Base-by-base conservation (phyloP, 2,113 vertebrate genomes). In the Phaethornis superciliosus region DNA sequence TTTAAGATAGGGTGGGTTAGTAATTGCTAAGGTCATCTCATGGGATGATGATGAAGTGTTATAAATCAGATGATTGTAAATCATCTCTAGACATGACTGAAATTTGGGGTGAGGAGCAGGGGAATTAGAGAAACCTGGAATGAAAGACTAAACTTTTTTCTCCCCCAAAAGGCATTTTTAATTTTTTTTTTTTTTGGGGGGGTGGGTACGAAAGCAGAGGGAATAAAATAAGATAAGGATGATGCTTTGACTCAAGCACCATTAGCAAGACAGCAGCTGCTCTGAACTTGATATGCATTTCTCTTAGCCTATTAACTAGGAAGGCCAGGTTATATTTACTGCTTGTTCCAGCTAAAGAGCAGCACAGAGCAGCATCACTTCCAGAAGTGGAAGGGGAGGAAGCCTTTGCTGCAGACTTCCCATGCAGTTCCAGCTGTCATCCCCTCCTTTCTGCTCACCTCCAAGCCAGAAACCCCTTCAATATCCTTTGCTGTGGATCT, bases 201-300 rank as follows among this genome's bases (percentile, higher is more conserved):
- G 37, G 10, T 4, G 9, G 55, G 17, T 46, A 88, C 52, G 75
- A 85, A 60, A 70, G 27, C 40, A 80, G 82, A 75, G 15, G 33
- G 40, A 71, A 42, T 86, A 78, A 60, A 69, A 68, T 27, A 77
- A 40, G 27, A 63, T 76, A 63, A 46, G 44, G 44, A 46, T 44
- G 33, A 77, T 68, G 26, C 75, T 83, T 47, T 88, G 59, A 93
- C 64, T 13, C 47, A 91, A 80, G 42, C 35, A 82, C 55, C 17
- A 8, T 76, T 88, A 95, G 54, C 44, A 91, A 44, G 20, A 30
- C 32, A 56, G 59, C 85, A 62, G 42, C 84, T 69, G 23, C 40
- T 85, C 58, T 85, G 75, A 80, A 67, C 55, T 88, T 91, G 94
- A 94, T 95, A 89, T 95, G 71, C 65, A 64, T 94, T 89, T 93